Conservation (phyloP, 2,797 vertebrate species). For the Tangara arthus region DNA sequence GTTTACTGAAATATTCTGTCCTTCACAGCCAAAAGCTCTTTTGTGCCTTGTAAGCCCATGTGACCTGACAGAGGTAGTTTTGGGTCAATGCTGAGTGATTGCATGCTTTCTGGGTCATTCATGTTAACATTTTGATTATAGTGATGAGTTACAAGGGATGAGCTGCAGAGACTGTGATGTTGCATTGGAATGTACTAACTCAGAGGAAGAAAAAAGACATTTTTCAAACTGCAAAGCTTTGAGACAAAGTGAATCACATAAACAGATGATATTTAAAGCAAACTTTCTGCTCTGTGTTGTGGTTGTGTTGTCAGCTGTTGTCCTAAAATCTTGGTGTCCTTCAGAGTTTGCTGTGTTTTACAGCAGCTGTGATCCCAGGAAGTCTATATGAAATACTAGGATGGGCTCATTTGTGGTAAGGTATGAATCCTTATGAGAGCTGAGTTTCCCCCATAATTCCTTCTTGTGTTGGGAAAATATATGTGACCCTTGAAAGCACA, state of each 20-base stretch:
- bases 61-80: slow-evolving; percentile 46
- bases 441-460: background rate
- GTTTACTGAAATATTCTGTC: slow-evolving; percentile 9
- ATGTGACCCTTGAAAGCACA: background rate
- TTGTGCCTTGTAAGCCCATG: slow-evolving; percentile 43
- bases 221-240: slow-evolving; percentile 50
- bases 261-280: slow-evolving; percentile 54
- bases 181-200: slow-evolving; percentile 33
- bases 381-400: background rate
- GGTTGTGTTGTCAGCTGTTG: background rate
- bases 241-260: slow-evolving; percentile 32
- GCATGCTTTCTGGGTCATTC: slow-evolving; percentile 50
- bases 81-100: slow-evolving; percentile 34
- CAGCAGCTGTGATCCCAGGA: background rate
- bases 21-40: slow-evolving; percentile 29
- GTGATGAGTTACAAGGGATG: slow-evolving; percentile 59
- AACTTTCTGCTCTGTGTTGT: background rate
- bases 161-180: slow-evolving; percentile 30
- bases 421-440: background rate
- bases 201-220: slow-evolving; percentile 49
- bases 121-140: slow-evolving; percentile 67
- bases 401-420: background rate
- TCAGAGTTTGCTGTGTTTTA: slow-evolving; percentile 39
- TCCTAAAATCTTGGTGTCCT: slow-evolving; percentile 36
- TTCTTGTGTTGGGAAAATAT: background rate